Conservation (phyloP, 2,113 vertebrate species). For the Heteronetta atricapilla region DNA sequence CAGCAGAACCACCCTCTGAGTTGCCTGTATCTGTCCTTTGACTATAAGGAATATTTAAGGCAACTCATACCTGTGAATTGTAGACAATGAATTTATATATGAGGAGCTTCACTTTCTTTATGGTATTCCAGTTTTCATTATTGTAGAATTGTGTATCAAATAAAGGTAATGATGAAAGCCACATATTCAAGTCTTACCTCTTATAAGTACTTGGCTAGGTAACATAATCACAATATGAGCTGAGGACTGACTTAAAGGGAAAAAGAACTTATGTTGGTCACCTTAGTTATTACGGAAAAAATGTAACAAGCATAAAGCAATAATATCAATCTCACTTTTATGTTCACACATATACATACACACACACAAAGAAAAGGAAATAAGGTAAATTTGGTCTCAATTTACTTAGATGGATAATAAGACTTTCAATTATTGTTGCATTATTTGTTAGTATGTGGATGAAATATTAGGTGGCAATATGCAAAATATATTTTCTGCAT, state of each 20-base stretch:
- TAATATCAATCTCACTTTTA: constrained; percentile 75
- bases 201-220: neutral
- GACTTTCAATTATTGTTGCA: constrained; percentile 81
- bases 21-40: neutral
- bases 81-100: neutral
- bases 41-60: neutral
- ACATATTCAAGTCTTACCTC: neutral
- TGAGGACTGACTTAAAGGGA: constrained; percentile 36
- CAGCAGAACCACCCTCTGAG: neutral
- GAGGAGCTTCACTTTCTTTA: neutral
- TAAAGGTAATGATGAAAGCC: rapidly evolving
- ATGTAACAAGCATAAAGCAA: constrained; percentile 64
- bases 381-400: constrained; percentile 82
- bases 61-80: neutral
- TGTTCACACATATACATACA: constrained; percentile 46
- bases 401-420: constrained; percentile 82
- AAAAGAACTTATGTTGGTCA: constrained; percentile 69
- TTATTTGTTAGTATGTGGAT: constrained; percentile 83
- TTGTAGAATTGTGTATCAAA: neutral
- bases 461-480: constrained; percentile 84
- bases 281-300: constrained; percentile 71
- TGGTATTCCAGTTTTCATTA: neutral
- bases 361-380: constrained; percentile 75
- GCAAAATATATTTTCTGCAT: constrained; percentile 84
- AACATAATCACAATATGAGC: neutral